These are phyloP conservation scores for Micropoecilia bifurca DNA, from an alignment of 2,797 vertebrate species.

Conservation along the genomic window DNA sequence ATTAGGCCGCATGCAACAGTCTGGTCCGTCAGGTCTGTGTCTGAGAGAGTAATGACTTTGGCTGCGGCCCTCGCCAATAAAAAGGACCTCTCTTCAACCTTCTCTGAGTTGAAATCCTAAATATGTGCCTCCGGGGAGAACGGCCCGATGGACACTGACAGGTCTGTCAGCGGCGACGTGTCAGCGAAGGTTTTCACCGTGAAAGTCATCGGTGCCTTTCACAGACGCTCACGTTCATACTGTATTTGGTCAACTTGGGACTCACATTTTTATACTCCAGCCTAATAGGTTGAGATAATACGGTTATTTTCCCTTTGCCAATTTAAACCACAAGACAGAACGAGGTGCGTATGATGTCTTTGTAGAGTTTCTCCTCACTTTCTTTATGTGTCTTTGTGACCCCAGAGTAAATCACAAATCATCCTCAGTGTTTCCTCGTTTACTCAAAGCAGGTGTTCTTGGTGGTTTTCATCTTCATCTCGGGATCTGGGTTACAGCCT, in stretches of 20 bases:
- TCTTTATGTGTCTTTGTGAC: not conserved
- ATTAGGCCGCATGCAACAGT: constrained; percentile 67
- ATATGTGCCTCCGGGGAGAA: constrained; percentile 55
- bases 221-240: not conserved
- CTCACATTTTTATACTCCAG: not conserved
- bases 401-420: not conserved
- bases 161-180: constrained; percentile 50
- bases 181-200: constrained; percentile 15
- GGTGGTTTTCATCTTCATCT: not conserved
- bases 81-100: constrained; percentile 61
- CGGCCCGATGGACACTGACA: constrained; percentile 59
- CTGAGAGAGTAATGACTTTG: constrained; percentile 74
- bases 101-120: constrained; percentile 51
- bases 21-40: constrained; percentile 70
- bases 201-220: not conserved
- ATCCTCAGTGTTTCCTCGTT: not conserved
- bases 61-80: constrained; percentile 54
- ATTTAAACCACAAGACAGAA: not conserved
- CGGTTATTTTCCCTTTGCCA: not conserved
- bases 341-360: not conserved
- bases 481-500: not conserved
- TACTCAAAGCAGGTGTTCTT: not conserved
- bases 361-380: not conserved
- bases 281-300: not conserved
- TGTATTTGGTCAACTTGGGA: constrained; percentile 4